These are phyloP conservation scores for Himalopsyche phryganea DNA, from an alignment of 1,140 invertebrate species.

Conservation along the genomic window DNA sequence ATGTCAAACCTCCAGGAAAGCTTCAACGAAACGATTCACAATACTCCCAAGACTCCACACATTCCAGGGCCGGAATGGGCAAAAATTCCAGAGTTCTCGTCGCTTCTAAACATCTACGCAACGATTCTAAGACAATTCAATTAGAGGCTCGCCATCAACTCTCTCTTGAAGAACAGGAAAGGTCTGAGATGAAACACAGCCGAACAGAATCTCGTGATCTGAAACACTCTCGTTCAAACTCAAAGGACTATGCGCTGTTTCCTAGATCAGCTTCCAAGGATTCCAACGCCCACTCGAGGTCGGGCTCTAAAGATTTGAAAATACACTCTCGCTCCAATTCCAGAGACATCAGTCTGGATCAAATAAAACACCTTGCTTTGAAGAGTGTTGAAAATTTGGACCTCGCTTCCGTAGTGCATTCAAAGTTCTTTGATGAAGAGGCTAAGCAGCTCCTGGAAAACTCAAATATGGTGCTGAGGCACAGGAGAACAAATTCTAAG, in stretches of 20 bases:
- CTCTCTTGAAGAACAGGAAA: slow-evolving; percentile 41
- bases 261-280: slow-evolving; percentile 41
- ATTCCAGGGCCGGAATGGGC: slow-evolving; percentile 29
- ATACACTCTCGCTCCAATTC: slow-evolving; percentile 43
- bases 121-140: slow-evolving; percentile 59
- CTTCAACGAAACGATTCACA: slow-evolving; percentile 49
- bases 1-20: slow-evolving; percentile 27
- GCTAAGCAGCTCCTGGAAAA: slow-evolving; percentile 48
- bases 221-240: slow-evolving; percentile 38
- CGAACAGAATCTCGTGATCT: slow-evolving; percentile 43
- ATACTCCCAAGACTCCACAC: slow-evolving; percentile 42
- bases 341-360: slow-evolving; percentile 45
- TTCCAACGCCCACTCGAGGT: slow-evolving; percentile 40
- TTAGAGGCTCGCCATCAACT: slow-evolving; percentile 52
- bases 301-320: slow-evolving; percentile 43
- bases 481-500: slow-evolving; percentile 56
- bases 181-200: slow-evolving; percentile 39
- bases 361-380: slow-evolving; percentile 45
- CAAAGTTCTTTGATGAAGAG: slow-evolving; percentile 45
- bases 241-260: slow-evolving; percentile 36
- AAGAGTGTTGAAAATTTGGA: slow-evolving; percentile 51
- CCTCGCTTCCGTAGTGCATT: slow-evolving; percentile 42
- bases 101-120: slow-evolving; percentile 56
- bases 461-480: slow-evolving; percentile 51
- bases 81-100: slow-evolving; percentile 47